Evolutionary conservation across 2,113 vertebrate genomes (phyloP).

Genomic region (Bagarius yarrelli): DNA sequence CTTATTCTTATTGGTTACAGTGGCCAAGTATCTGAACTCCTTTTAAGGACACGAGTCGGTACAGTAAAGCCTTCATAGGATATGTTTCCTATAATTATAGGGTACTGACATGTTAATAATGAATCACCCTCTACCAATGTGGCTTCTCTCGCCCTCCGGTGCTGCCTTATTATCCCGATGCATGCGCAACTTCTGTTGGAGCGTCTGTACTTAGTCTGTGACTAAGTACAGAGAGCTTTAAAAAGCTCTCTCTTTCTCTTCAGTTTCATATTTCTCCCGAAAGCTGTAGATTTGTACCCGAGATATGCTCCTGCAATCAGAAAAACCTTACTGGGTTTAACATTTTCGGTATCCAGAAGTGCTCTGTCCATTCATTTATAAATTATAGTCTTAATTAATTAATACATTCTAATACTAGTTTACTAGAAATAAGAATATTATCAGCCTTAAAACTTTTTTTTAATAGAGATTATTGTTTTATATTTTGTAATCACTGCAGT

Average conservation of each 20-base stretch:
- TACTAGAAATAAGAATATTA: neutral
- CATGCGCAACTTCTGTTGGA: neutral
- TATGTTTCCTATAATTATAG: conserved; percentile 25
- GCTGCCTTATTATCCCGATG: conserved; percentile 6
- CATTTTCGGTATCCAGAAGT: neutral
- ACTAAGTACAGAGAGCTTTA: no score
- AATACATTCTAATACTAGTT: neutral
- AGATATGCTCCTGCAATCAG: neutral
- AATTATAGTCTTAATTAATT: neutral
- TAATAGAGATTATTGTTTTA: no score
- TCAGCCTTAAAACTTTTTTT: neutral
- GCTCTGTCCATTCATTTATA: neutral
- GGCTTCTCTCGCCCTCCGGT: neutral
- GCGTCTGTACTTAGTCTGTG: neutral
- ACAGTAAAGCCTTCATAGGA: neutral
- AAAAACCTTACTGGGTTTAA: no score
- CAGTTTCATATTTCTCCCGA: neutral
- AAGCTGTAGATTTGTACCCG: neutral
- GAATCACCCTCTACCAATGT: neutral
- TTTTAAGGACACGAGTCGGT: conserved; percentile 4
- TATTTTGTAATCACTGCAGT: neutral
- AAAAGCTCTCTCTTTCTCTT: no score
- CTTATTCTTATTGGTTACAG: neutral
- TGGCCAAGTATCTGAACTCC: neutral
- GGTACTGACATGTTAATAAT: conserved; percentile 10